Conservation (phyloP, 2,113 vertebrate species). For the Cyprinus carpio region DNA sequence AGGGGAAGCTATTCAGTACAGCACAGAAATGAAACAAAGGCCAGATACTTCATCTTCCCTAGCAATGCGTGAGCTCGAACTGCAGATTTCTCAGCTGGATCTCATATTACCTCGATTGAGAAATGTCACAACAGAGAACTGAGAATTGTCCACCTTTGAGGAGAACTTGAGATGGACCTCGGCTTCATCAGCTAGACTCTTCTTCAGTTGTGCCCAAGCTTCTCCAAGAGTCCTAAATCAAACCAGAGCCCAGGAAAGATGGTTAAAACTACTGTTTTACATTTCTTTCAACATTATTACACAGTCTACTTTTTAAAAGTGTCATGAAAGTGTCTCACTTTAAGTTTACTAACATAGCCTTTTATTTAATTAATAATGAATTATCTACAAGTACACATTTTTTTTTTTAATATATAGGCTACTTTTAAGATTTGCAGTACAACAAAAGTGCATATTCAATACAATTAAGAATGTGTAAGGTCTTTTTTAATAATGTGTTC, state of each 20-base stretch:
- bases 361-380: neutral
- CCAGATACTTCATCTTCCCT: neutral
- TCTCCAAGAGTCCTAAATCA: slow-evolving; percentile 88
- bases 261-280: slow-evolving; percentile 21
- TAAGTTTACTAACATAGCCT: neutral
- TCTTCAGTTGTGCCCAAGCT: slow-evolving; percentile 95
- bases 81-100: neutral
- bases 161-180: slow-evolving; percentile 99
- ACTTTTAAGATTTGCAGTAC: neutral
- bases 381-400: neutral
- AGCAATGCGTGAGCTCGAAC: neutral
- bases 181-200: slow-evolving; percentile 93
- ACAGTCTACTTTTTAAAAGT: neutral
- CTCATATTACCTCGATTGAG: neutral
- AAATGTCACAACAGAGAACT: neutral
- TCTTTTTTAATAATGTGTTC: neutral
- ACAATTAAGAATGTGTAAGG: neutral
- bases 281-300: neutral
- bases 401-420: neutral
- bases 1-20: neutral
- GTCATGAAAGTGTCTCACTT: neutral
- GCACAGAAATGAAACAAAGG: slow-evolving; percentile 15
- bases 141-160: slow-evolving; percentile 81
- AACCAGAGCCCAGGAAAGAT: slow-evolving; percentile 9
- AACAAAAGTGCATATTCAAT: neutral